Evolutionary conservation across 1,140 invertebrate species (phyloP), one percentile per base, ranked within the genome.

Genomic region (Zaprionus lachaisei): DNA sequence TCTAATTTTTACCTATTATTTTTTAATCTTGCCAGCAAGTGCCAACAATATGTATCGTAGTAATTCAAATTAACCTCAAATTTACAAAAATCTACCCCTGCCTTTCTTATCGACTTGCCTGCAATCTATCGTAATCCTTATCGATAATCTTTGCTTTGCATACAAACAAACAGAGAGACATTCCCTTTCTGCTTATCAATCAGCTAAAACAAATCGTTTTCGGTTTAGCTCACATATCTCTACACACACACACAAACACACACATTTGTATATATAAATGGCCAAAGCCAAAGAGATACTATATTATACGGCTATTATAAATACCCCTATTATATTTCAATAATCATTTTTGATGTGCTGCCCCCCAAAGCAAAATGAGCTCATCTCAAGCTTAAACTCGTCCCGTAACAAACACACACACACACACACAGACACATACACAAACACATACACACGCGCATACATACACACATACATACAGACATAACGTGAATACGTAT

Each of bases 361-460:
- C 75, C 79, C 79, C 77, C 24, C 54, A 67, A 77, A 74, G 83
- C 69, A 82, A 82, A 86, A 80, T 86, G 83, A 86, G 83, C 83
- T 86, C 83, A 86, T 86, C 83, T 54, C 44, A 38, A 41, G 54
- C 71, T 54, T 51, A 47, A 41, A 57, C 71, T 54, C n/a, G 55
- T 51, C 28, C 22, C 37, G 15, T 31, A 31, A 14, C 49, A 37
- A 2, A 24, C 22, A n/a, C 57, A 41, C 15, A 31, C 41, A 44
- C 15, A 14, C 14, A 20, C 22, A 14, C 49, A 37, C 1, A 24
- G n/a, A 15, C 57, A 41, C 17, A n/a, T n/a, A n/a, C n/a, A n/a
- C 49, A 37, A 2, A 24, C 22, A n/a, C 57, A 41, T 11, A 31
- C 41, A 44, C 15, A 14, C 14, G 1, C 22, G n/a, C n/a, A n/a